phyloP scores from a whole-genome alignment of 2,113 vertebrate species.

The Bufo gargarizans region DNA sequence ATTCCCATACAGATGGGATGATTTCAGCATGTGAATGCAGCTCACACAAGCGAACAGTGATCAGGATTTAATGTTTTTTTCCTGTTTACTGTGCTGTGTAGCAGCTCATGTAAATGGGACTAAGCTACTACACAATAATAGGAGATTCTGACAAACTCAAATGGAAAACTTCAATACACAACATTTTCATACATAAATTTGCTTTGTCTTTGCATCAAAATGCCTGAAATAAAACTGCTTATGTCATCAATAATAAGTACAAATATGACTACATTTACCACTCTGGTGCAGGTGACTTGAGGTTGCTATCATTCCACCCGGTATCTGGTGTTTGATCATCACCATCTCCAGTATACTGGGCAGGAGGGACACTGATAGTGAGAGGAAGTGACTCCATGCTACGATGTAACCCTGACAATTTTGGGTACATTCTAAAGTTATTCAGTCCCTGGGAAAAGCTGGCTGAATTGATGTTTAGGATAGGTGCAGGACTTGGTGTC shows the following conservation, averaged over 20 bases:
- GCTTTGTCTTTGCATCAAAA: neutral
- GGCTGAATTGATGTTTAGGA: constrained; percentile 91
- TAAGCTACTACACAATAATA: too few species aligned
- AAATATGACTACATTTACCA: constrained; percentile 64
- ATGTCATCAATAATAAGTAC: neutral
- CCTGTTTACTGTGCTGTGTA: too few species aligned
- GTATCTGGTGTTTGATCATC: constrained; percentile 69
- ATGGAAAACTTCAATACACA: too few species aligned
- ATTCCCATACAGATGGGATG: too few species aligned
- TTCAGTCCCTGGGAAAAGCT: constrained; percentile 86
- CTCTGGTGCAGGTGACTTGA: constrained; percentile 71
- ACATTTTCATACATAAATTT: neutral
- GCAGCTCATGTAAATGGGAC: too few species aligned
- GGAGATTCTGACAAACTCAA: too few species aligned
- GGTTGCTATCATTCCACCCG: constrained; percentile 74
- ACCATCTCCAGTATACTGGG: constrained; percentile 70
- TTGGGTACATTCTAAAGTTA: constrained; percentile 82
- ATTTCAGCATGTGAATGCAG: too few species aligned
- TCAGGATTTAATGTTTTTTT: too few species aligned
- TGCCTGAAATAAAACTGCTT: neutral
- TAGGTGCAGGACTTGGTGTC: constrained; percentile 90
- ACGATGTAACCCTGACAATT: constrained; percentile 88
- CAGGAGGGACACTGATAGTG: constrained; percentile 88
- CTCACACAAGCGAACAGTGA: too few species aligned
- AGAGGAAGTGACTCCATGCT: constrained; percentile 94